phyloP scores from a whole-genome alignment of 1,140 invertebrate species.

The Panonychus citri region DNA sequence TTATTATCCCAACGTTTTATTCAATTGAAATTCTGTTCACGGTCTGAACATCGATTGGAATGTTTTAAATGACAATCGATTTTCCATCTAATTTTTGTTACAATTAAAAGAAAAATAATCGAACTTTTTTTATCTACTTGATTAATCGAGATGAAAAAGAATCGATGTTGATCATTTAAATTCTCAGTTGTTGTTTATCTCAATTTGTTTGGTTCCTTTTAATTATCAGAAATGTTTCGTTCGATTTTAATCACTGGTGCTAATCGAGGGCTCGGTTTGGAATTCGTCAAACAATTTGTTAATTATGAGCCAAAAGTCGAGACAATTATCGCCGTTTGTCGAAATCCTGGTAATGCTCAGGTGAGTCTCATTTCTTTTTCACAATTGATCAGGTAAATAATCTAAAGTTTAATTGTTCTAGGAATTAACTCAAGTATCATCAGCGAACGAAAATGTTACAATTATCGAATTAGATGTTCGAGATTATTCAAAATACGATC shows the following conservation, averaged over 20 bases:
- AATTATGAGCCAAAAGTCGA: conserved; percentile 26
- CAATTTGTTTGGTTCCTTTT: not conserved
- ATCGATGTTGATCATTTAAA: no score
- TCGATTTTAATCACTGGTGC: conserved; percentile 40
- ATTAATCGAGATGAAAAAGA: no score
- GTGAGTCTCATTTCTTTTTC: not conserved
- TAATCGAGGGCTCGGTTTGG: conserved; percentile 62
- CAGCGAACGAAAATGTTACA: not conserved
- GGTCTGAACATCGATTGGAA: no score
- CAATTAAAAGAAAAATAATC: no score
- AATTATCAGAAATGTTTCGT: not conserved
- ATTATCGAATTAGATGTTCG: conserved; percentile 7
- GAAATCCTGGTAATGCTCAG: conserved; percentile 26
- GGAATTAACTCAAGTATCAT: no score
- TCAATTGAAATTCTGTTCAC: no score
- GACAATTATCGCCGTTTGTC: conserved; percentile 45
- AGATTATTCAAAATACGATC: conserved; percentile 11
- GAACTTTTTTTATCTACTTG: no score
- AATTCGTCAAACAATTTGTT: conserved; percentile 43
- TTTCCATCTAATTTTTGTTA: no score
- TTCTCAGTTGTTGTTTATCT: no score
- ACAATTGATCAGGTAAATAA: not conserved
- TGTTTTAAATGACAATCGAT: no score
- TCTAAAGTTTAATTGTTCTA: no score
- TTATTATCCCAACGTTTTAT: no score